These are phyloP conservation scores for Yoshiicerus persimilis DNA, from an alignment of 1,140 invertebrate genomes.

Conservation along the genomic window DNA sequence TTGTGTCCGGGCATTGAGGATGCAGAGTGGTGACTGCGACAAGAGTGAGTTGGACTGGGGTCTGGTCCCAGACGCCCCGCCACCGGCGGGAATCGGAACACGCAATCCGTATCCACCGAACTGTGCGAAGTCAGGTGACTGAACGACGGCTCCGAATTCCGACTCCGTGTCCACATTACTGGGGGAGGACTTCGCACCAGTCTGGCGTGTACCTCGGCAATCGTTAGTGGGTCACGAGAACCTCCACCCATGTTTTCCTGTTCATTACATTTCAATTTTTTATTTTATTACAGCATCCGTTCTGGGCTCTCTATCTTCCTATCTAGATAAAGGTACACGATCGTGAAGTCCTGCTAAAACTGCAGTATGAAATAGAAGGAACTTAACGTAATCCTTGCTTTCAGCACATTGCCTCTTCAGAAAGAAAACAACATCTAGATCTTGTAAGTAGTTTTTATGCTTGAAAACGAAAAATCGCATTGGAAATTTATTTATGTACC, in stretches of 20 bases:
- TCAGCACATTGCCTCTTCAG: no score
- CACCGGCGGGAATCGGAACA: conserved; percentile 48
- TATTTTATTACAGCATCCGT: no score
- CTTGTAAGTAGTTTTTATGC: no score
- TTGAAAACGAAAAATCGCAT: no score
- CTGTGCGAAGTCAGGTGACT: conserved; percentile 26
- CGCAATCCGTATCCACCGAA: conserved; percentile 34
- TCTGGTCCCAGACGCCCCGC: not conserved
- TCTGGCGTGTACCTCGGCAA: conserved; percentile 43
- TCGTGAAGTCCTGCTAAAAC: no score
- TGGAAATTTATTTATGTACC: no score
- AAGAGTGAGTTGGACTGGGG: conserved; percentile 41
- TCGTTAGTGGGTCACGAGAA: conserved; percentile 35
- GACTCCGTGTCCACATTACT: conserved; percentile 46
- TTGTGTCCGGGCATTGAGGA: conserved; percentile 22
- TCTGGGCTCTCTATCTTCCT: no score
- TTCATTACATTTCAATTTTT: not conserved
- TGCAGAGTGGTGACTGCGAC: conserved; percentile 33
- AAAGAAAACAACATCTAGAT: no score
- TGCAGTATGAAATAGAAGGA: no score
- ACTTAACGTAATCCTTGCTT: no score
- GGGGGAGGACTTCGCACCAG: conserved; percentile 47
- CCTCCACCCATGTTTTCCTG: conserved; percentile 36
- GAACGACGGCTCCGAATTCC: conserved; percentile 45
- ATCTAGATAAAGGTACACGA: no score